These are phyloP conservation scores for Cheilosia vulpina DNA, from an alignment of 2,888 invertebrate genomes.

Conservation along the genomic window DNA sequence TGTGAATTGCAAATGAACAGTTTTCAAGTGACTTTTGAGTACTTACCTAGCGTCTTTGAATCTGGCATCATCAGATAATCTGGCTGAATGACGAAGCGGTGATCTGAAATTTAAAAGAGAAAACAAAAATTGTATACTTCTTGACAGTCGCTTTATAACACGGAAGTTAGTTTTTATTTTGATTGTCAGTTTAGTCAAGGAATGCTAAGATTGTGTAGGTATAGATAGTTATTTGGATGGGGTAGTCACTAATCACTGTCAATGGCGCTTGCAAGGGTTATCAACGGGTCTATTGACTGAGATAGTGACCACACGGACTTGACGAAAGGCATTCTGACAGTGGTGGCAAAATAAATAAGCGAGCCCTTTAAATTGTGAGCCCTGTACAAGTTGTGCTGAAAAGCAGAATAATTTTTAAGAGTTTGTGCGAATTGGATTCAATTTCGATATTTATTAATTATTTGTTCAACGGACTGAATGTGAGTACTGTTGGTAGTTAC, in stretches of 20 bases:
- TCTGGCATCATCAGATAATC: constrained; percentile 61
- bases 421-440: no score
- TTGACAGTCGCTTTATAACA: not conserved
- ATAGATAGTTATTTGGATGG: not conserved
- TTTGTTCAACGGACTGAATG: no score
- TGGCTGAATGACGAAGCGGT: constrained; percentile 53
- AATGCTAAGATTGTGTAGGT: not conserved
- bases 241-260: constrained; percentile 13
- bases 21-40: constrained; percentile 23
- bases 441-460: no score
- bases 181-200: constrained; percentile 9
- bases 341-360: not conserved
- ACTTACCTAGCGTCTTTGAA: constrained; percentile 64
- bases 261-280: constrained; percentile 26
- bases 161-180: constrained; percentile 11
- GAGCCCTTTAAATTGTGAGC: no score
- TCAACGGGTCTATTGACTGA: constrained; percentile 3
- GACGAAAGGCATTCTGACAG: not conserved
- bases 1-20: constrained; percentile 2
- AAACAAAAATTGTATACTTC: not conserved
- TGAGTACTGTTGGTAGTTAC: no score
- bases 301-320: not conserved
- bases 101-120: constrained; percentile 51
- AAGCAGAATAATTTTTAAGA: not conserved
- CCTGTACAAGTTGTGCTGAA: not conserved